Evolutionary conservation across 2,888 invertebrate species (phyloP).

Genomic region (Aricia artaxerxes): DNA sequence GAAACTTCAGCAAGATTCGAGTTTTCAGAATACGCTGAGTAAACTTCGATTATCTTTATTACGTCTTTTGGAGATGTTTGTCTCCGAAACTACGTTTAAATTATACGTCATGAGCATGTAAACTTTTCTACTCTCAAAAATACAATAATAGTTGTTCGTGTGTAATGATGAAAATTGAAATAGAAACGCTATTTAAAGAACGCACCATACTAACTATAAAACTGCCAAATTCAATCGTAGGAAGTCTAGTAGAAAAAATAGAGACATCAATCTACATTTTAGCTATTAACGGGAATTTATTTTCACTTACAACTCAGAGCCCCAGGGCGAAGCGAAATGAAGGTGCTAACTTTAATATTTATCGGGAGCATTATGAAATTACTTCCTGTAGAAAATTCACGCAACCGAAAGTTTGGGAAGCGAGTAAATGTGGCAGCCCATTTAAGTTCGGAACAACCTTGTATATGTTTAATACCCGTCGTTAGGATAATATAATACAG

Average conservation of each 20-base stretch:
- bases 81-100: no score
- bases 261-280: not conserved
- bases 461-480: conserved; percentile 30
- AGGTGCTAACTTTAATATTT: conserved; percentile 32
- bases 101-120: not conserved
- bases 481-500: conserved; percentile 28
- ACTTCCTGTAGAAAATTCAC: conserved; percentile 33
- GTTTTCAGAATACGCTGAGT: not conserved
- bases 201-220: no score
- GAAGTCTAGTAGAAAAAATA: not conserved
- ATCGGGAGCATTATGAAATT: conserved; percentile 37
- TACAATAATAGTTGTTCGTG: no score
- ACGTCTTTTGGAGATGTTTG: not conserved
- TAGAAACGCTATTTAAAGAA: no score
- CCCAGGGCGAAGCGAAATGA: not conserved
- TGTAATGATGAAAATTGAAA: no score
- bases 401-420: conserved; percentile 41
- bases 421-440: conserved; percentile 43
- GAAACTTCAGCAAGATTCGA: not conserved
- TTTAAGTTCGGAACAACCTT: conserved; percentile 46
- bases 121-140: no score
- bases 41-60: conserved; percentile 3
- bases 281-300: not conserved
- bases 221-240: not conserved
- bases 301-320: not conserved